Evolutionary conservation across 1,140 invertebrate genomes (phyloP), one percentile per base, ranked within the genome.

Genomic region (Diorhabda sublineata): DNA sequence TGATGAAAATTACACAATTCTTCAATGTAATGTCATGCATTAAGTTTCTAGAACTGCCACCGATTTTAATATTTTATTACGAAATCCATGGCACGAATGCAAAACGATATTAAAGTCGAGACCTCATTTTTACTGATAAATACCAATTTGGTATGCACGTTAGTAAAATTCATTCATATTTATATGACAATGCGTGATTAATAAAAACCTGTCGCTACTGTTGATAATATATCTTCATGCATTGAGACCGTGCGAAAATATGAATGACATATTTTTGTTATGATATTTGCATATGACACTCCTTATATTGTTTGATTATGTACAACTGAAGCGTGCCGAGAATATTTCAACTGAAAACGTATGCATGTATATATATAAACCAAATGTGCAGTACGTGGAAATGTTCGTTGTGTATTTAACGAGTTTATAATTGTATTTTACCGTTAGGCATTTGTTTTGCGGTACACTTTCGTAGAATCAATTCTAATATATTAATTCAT

Each of bases 211-310:
- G 65, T 45, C 41, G 68, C 47, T 52, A 52, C 47, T 52, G 47
- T 52, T 52, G 47, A 52, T 52, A 70, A 52, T 52, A 70, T 69
- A 73, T 75, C 71, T 63, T 61, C 69, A 60, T 44, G 66, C 61
- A 71, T 68, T 57, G 68, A 65, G 65, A 76, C 72, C 75, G 75
- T 76, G 75, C 75, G 75, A 76, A 76, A 76, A 76, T 76, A 76
- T 76, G 75, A 76, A 76, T 76, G 75, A 76, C 75, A 76, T 75
- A 76, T 76, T 76, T 76, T 61, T 73, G 67, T 75, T 75, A 73
- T 76, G 66, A 73, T 75, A 76, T 76, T 75, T 71, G 74, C 75
- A 76, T 76, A 75, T 44, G 71, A 60, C 74, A 68, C 74, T 73
- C 75, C 74, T 68, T 64, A 73, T 73, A 74, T 71, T 70, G 72